Evolutionary conservation across 2,888 invertebrate genomes (phyloP), one percentile per base, ranked within the genome.

Genomic region (Diaperis boleti): DNA sequence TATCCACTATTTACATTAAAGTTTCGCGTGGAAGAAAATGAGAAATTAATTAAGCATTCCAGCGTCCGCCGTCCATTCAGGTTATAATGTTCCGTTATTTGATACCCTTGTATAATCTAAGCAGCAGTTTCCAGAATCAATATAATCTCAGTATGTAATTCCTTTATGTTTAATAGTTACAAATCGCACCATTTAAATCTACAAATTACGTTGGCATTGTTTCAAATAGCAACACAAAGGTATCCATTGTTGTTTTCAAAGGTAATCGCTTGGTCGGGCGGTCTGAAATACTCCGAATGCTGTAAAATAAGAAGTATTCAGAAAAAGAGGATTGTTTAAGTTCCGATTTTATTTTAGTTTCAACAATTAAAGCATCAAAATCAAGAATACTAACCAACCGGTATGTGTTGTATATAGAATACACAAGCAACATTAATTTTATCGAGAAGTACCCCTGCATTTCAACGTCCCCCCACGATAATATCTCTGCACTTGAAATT

Each of bases 71-170:
- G n/a, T n/a, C n/a, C 8, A n/a, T 22, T 8, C n/a, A 4, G 17
- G 10, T 33, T 33, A 45, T 7, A 29, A 20, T 7, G 29, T 29
- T 10, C 29, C 14, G 33, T 49, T 49, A 49, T 14, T 10, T 14
- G 18, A 11, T n/a, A 37, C 33, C 37, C 50, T 20, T 29, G 33
- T 33, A 29, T 45, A 49, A 49, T 49, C 33, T 49, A 26, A 49
- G 14, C 33, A 49, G n/a, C 49, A 15, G 15, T 15, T 17, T 15
- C 22, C n/a, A 7, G 35, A 41, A 59, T 59, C 49, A 54, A 63
- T 63, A 59, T 63, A 63, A 63, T 52, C 63, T 63, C 59, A 41
- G 35, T 33, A 41, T 61, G 62, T 57, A 59, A 50, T 63, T 63
- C 52, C 42, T 17, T 54, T 22, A 15, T 10, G 44, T 42, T 56